Conservation (phyloP, 2,797 vertebrate species). For the Sandelia bainsii region DNA sequence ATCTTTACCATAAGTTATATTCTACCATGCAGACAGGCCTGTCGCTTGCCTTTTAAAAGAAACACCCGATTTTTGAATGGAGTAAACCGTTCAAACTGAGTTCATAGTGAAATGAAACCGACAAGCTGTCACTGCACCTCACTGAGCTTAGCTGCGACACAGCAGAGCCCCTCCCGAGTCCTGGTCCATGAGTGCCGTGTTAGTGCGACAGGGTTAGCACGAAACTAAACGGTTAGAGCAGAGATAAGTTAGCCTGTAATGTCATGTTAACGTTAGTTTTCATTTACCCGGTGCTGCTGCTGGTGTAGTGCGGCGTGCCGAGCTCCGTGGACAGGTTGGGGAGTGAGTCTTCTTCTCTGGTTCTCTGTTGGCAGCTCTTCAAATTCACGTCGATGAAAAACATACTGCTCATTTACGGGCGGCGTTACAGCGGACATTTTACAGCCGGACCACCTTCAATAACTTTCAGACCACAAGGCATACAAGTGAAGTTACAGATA, state of each 20-base stretch:
- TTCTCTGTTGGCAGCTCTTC: constrained; percentile 30
- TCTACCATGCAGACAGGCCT: no score
- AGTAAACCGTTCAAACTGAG: neutral
- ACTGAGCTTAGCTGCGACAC: neutral
- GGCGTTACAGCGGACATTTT: constrained; percentile 69
- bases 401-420: constrained; percentile 20
- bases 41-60: no score
- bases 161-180: neutral
- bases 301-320: neutral
- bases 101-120: neutral
- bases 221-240: neutral
- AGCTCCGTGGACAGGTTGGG: constrained; percentile 12
- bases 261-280: neutral
- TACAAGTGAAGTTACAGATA: neutral
- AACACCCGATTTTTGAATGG: neutral
- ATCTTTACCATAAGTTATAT: no score
- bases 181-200: no score
- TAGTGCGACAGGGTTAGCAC: neutral
- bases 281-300: constrained; percentile 61
- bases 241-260: neutral
- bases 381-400: constrained; percentile 41
- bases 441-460: neutral
- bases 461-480: constrained; percentile 50
- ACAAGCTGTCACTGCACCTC: neutral
- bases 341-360: constrained; percentile 18